phyloP scores from a whole-genome alignment of 2,888 invertebrate genomes.

The Hipparchia semele region DNA sequence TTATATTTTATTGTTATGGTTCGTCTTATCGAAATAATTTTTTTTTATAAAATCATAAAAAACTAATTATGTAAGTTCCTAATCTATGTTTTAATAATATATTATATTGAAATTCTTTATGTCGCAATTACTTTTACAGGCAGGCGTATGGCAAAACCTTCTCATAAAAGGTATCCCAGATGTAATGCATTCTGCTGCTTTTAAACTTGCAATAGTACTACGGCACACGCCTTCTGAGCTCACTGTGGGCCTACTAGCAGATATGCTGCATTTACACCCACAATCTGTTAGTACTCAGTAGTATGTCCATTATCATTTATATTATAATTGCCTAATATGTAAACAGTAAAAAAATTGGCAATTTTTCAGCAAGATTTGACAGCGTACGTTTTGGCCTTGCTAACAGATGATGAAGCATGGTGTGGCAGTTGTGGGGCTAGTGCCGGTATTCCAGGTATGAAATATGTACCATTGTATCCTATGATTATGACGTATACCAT shows the following conservation, averaged over 20 bases:
- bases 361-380: slow-evolving; percentile 66
- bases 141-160: slow-evolving; percentile 70
- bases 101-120: too few species aligned
- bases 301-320: background rate
- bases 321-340: background rate
- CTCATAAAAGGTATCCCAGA: slow-evolving; percentile 63
- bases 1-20: too few species aligned
- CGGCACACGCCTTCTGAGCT: slow-evolving; percentile 70
- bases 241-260: slow-evolving; percentile 58
- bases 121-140: slow-evolving; percentile 50
- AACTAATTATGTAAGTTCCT: too few species aligned
- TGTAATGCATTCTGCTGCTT: slow-evolving; percentile 71
- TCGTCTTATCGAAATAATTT: too few species aligned
- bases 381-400: slow-evolving; percentile 68
- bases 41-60: too few species aligned
- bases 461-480: background rate
- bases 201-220: slow-evolving; percentile 70
- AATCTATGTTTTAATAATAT: background rate
- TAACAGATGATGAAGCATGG: slow-evolving; percentile 71
- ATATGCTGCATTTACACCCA: slow-evolving; percentile 64
- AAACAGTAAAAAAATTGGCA: background rate
- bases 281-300: slow-evolving; percentile 61
- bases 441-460: slow-evolving; percentile 30
- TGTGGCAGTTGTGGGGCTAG: slow-evolving; percentile 53
- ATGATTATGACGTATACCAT: too few species aligned